Base-by-base conservation (phyloP, 2,113 vertebrate species). In the Craseonycteris thonglongyai region DNA sequence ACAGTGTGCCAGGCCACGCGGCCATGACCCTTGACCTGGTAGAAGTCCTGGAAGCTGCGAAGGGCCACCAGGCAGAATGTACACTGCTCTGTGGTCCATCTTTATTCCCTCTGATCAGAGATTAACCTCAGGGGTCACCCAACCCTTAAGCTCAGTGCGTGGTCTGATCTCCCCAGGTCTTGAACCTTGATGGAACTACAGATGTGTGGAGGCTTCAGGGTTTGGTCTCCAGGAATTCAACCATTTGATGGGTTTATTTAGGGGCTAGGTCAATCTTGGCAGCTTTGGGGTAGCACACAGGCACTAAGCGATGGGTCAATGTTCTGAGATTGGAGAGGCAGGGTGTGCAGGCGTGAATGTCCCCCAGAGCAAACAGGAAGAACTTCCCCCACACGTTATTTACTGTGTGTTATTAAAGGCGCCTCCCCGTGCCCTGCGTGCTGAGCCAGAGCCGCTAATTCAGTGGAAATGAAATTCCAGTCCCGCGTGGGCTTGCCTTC, bases 351-450 rank as follows among this genome's bases (percentile, higher is more conserved):
- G 13, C 35, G 0, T 4, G 40, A 49, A 21, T 28, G 63, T 88
- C 79, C 72, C 76, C 80, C 79, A 78, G 81, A 86, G 88, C 49
- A 96, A 97, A 88, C 19, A 0, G 38, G 86, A 65, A 82, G 71
- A 84, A 35, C 30, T 33, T 91, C 80, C 84, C 84, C 35, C 15
- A 14, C 2, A 1, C 94, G 96, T 95, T 97, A 59, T 97, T 98
- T 97, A 76, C 76, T 96, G 7, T 76, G 93, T 80, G 51, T 90
- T 90, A 89, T 96, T 96, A 28, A 92, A 95, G 94, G 71, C 92
- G 47, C 80, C 56, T 11, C 42, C 0, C 86, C 63, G 71, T 94
- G 84, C 74, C 79, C 3, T 11, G 58, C 68, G 1, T 71, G 91
- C 95, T 19, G 92, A 19, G 80, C 7, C 6, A 82, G 63, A 95